A percentile compares a stretch with the other conserved stretches of the same genome.
Conservation (phyloP, 2,113 vertebrate genomes). For the Onychorhynchus coronatus region DNA sequence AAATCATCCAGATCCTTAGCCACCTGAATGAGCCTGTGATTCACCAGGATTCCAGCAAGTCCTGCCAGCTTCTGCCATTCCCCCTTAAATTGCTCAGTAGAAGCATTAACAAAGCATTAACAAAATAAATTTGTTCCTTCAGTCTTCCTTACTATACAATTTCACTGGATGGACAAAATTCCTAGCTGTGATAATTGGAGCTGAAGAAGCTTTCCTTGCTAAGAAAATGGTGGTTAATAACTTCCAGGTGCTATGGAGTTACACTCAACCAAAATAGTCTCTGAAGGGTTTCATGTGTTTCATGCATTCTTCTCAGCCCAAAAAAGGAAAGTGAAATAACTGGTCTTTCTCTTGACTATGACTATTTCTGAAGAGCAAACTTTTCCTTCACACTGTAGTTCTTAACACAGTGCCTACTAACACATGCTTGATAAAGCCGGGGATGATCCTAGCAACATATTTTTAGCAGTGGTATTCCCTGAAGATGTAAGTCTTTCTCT, state of each 20-base stretch:
- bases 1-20: not conserved
- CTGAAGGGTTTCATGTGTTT: constrained; percentile 59
- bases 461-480: not conserved
- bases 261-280: constrained; percentile 35
- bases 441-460: not conserved
- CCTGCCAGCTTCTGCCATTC: not conserved
- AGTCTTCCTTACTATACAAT: not conserved
- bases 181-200: not conserved
- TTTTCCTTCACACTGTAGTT: not conserved
- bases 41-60: not conserved
- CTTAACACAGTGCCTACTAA: not conserved
- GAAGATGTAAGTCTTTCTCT: not conserved
- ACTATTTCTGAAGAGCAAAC: constrained; percentile 44
- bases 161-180: not conserved
- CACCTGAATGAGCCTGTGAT: not conserved
- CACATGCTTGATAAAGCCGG: not conserved
- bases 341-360: constrained; percentile 48
- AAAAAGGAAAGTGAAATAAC: not conserved
- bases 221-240: not conserved
- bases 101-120: not conserved
- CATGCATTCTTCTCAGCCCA: constrained; percentile 4
- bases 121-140: not conserved
- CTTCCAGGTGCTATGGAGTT: not conserved
- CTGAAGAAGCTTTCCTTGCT: not conserved
- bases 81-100: not conserved